Evolutionary conservation across 2,113 vertebrate genomes (phyloP).

Genomic region (Malurus elegans): DNA sequence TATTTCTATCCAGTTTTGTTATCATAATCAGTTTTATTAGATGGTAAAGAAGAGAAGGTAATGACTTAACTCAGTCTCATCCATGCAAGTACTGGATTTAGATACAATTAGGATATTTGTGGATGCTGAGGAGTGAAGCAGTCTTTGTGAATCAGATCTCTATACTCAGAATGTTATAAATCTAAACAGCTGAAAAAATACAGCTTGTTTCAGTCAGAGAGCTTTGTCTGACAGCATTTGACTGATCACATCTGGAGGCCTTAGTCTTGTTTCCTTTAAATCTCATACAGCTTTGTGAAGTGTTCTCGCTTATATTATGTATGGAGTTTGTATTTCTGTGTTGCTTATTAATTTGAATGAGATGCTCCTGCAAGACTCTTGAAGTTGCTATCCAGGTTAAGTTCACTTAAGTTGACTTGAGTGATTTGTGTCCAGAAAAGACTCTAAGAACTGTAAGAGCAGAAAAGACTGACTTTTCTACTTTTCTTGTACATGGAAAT

Average conservation of each 20-base stretch:
- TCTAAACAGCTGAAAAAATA: background rate
- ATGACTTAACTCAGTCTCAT: background rate
- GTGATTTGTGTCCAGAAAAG: background rate
- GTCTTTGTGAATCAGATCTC: background rate
- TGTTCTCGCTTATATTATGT: background rate
- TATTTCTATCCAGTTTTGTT: background rate
- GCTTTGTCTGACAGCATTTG: background rate
- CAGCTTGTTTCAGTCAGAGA: background rate
- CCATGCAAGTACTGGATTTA: background rate
- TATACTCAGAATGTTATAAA: background rate
- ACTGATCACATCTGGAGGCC: background rate
- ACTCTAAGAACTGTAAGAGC: background rate
- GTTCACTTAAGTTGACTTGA: background rate
- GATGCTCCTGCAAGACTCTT: background rate
- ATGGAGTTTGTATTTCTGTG: background rate
- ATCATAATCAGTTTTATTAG: background rate
- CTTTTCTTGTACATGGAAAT: background rate
- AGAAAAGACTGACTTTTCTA: background rate
- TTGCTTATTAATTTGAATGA: background rate
- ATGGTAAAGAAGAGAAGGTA: background rate
- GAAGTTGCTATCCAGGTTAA: background rate
- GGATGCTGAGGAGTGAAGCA: background rate
- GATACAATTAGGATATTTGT: background rate
- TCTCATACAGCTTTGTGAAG: background rate
- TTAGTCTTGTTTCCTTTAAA: background rate